Evolutionary conservation across 2,888 invertebrate species (phyloP).

Genomic region (Teleogryllus oceanicus): DNA sequence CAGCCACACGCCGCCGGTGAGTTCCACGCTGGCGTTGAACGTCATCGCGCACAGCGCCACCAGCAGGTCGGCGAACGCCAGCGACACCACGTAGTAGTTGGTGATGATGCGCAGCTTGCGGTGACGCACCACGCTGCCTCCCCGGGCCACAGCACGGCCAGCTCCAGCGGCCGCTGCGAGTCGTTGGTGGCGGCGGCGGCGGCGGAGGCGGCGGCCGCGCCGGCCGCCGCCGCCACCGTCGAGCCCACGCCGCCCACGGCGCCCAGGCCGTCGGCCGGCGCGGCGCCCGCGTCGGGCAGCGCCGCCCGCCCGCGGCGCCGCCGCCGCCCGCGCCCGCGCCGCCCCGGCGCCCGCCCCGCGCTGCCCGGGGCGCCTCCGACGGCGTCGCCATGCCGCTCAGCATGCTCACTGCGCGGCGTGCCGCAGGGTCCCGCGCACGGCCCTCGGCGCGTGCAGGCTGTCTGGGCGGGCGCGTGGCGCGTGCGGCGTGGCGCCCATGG

Average conservation of each 20-base stretch:
- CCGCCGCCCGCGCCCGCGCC: constrained; percentile 31
- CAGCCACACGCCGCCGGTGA: constrained; percentile 79
- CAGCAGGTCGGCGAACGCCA: constrained; percentile 90
- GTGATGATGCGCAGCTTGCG: constrained; percentile 82
- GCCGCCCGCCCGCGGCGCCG: constrained; percentile 12
- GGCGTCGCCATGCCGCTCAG: constrained; percentile 22
- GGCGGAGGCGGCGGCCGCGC: constrained; percentile 41
- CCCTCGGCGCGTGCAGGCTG: too few relatives aligned
- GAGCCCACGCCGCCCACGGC: constrained; percentile 24
- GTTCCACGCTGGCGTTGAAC: constrained; percentile 84
- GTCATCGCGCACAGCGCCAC: constrained; percentile 91
- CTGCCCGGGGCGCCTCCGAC: constrained; percentile 37
- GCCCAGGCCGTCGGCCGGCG: constrained; percentile 36
- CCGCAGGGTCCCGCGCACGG: not conserved
- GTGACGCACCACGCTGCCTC: constrained; percentile 69
- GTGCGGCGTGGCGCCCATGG: too few relatives aligned
- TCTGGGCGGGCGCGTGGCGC: too few relatives aligned
- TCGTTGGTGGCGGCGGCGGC: constrained; percentile 18
- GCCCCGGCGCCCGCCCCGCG: constrained; percentile 42
- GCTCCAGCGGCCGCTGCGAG: not conserved
- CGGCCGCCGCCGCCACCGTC: constrained; percentile 23
- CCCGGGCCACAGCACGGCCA: constrained; percentile 21
- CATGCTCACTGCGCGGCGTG: not conserved
- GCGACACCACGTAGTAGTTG: constrained; percentile 92
- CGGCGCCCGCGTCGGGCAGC: constrained; percentile 35